A percentile compares a stretch with the other conserved stretches of the same genome.
Evolutionary conservation across 2,888 invertebrate genomes (phyloP).

Genomic region (Watsonalla binaria): DNA sequence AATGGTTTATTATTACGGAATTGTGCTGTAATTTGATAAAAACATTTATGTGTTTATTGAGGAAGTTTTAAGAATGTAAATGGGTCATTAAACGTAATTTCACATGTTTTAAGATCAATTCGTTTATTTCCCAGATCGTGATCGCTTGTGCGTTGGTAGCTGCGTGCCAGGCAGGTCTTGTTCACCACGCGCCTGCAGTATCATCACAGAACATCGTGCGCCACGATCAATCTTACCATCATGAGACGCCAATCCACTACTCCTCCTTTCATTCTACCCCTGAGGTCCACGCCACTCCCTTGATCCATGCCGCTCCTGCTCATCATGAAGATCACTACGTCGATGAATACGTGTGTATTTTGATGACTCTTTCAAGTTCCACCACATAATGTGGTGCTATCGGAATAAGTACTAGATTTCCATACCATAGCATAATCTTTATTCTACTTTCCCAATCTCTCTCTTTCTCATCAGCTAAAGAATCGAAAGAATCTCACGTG

Average conservation of each 20-base stretch:
- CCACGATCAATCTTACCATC: constrained; percentile 56
- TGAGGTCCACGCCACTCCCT: constrained; percentile 23
- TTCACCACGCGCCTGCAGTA: constrained; percentile 68
- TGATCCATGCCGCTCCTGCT: constrained; percentile 20
- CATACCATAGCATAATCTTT: too few relatives aligned
- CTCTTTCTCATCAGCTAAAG: too few relatives aligned
- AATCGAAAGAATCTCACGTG: too few relatives aligned
- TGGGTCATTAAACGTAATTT: too few relatives aligned
- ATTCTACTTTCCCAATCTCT: too few relatives aligned
- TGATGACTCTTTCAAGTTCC: background rate
- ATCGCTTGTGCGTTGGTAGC: constrained; percentile 56
- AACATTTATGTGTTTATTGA: too few relatives aligned
- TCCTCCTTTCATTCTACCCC: constrained; percentile 34
- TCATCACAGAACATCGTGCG: constrained; percentile 71
- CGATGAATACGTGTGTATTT: constrained; percentile 64
- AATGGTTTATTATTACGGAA: constrained; percentile 16
- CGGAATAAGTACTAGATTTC: too few relatives aligned
- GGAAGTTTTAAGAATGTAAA: too few relatives aligned
- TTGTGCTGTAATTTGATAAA: too few relatives aligned
- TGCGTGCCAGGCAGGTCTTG: constrained; percentile 57
- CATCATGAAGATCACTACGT: constrained; percentile 61
- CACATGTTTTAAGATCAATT: background rate
- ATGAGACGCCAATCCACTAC: constrained; percentile 57
- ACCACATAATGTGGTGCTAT: too few relatives aligned
- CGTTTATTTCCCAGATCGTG: constrained; percentile 41